Base-by-base conservation (phyloP, 2,113 vertebrate genomes). In the Canis aureus region DNA sequence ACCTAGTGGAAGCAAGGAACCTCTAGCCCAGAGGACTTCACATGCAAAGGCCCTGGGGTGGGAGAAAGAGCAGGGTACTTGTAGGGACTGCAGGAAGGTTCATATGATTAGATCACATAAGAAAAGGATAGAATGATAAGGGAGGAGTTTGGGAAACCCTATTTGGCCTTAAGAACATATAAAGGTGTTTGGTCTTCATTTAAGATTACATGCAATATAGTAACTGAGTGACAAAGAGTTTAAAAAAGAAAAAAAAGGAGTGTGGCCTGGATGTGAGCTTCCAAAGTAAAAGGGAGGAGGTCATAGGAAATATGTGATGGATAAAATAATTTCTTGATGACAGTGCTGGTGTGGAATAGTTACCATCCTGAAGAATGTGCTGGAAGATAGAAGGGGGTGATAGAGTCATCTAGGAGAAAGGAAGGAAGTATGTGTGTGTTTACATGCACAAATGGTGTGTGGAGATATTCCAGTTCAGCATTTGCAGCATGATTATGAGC, bases 41-140 rank as follows among this genome's bases (percentile, higher is more conserved):
- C 51, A 22, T 53, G 51, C 82, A 62, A 64, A 78, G 17, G 66
- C 16, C 64, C 78, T 83, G 93, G 25, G 69, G 49, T 15, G 1
- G 17, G 49, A 11, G 32, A 43, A 7, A 69, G 17, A 57, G 3
- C 73, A 49, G 32, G 10, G 49, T 35, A 2, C 25, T 5, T 2
- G 5, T 1, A 3, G 20, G 20, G 74, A 10, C 25, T 10, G 38
- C 32, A 81, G 71, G 29, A 27, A 84, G n/a, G 2, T 8, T 23
- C 7, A 17, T 20, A 1, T 0, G 27, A 22, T 1, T 12, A 2
- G 66, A 9, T 67, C 8, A 0, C 16, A 4, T 8, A 27, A 81
- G 55, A 32, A 35, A 38, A 17, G 35, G 57, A n/a, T 49, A 38
- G 23, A 59, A 19, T 12, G 11, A 23, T 51, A 19, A 4, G 29